A percentile compares a stretch with the other conserved stretches of the same genome.
phyloP scores from a whole-genome alignment of 2,113 vertebrate genomes.

The Sylvietta virens region DNA sequence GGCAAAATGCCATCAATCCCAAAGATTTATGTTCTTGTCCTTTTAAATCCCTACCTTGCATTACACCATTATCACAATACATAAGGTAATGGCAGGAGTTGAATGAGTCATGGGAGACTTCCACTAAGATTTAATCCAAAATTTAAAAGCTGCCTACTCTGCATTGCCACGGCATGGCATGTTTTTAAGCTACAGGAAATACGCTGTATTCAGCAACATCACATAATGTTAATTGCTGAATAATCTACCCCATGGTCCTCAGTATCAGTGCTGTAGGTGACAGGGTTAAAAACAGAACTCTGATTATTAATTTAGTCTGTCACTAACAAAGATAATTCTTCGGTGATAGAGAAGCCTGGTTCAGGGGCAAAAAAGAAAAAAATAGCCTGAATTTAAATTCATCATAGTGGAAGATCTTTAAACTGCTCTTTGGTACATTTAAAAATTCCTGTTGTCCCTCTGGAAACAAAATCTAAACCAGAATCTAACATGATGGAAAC shows the following conservation, averaged over 20 bases:
- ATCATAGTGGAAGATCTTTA: background rate
- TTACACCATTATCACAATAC: background rate
- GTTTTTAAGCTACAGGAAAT: slow-evolving; percentile 10
- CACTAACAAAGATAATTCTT: background rate
- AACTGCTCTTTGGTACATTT: background rate
- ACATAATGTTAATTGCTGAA: slow-evolving; percentile 1
- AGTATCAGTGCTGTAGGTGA: background rate
- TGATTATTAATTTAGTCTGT: background rate
- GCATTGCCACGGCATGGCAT: background rate
- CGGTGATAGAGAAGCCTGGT: background rate
- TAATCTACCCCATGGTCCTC: background rate
- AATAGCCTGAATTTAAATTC: background rate
- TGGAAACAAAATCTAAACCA: background rate
- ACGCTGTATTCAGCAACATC: background rate
- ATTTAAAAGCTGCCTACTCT: slow-evolving; percentile 35
- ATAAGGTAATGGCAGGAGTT: slow-evolving; percentile 16
- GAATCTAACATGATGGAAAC: background rate
- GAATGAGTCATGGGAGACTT: slow-evolving; percentile 15
- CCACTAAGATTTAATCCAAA: slow-evolving; percentile 9
- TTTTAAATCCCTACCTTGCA: slow-evolving; percentile 22
- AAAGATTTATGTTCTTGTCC: slow-evolving; percentile 26
- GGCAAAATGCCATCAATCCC: slow-evolving; percentile 11
- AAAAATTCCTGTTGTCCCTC: background rate
- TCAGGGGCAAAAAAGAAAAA: background rate
- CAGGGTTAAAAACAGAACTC: background rate